Evolutionary conservation across 1,140 invertebrate genomes (phyloP).

Genomic region (Achatina immaculata): DNA sequence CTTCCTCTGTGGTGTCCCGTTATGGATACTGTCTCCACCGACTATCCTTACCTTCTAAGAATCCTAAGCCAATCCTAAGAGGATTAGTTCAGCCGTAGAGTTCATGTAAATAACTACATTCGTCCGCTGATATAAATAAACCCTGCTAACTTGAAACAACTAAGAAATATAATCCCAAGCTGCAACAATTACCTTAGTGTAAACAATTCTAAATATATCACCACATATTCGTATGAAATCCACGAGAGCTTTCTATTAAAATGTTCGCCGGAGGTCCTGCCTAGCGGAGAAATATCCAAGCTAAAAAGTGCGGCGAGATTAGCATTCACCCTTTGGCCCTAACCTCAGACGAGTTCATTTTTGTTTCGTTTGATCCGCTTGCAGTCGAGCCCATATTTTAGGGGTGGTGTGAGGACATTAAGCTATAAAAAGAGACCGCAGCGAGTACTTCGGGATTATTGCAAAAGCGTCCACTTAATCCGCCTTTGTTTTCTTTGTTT

Average conservation of each 20-base stretch:
- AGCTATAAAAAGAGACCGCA: background rate
- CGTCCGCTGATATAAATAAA: slow-evolving; percentile 21
- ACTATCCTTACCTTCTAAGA: slow-evolving; percentile 37
- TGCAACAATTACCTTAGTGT: background rate
- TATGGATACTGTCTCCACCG: slow-evolving; percentile 33
- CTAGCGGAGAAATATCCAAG: slow-evolving; percentile 36
- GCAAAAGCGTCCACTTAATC: no score
- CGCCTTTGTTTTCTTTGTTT: no score
- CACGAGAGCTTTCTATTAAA: background rate
- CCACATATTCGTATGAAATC: background rate
- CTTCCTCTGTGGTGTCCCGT: slow-evolving; percentile 24
- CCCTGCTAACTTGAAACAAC: background rate
- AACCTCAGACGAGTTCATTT: slow-evolving; percentile 40
- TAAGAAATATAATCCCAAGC: background rate
- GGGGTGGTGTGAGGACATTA: background rate
- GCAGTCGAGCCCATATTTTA: slow-evolving; percentile 6
- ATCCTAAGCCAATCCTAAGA: slow-evolving; percentile 43
- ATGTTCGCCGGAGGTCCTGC: no score
- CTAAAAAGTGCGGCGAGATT: slow-evolving; percentile 39
- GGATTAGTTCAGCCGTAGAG: slow-evolving; percentile 34
- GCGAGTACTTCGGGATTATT: background rate
- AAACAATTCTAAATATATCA: background rate
- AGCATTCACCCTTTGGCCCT: slow-evolving; percentile 42
- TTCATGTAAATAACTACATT: slow-evolving; percentile 37
- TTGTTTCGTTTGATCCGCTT: slow-evolving; percentile 33